Base-by-base conservation (phyloP, 2,113 vertebrate species). In the Orthonyx spaldingii region DNA sequence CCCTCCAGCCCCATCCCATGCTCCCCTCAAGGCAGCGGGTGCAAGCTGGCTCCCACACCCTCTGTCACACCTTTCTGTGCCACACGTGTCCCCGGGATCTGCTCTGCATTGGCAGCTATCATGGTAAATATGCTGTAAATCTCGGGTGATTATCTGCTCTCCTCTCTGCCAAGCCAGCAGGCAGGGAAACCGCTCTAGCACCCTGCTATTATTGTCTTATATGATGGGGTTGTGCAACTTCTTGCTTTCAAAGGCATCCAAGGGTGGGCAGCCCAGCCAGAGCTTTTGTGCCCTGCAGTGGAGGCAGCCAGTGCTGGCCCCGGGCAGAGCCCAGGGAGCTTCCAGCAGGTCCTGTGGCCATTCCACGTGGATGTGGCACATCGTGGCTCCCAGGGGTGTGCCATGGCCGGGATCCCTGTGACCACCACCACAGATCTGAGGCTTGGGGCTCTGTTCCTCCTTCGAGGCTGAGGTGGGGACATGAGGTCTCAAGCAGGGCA, bases 401-500 rank as follows among this genome's bases (percentile, higher is more conserved):
- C n/a, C n/a, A 7, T 14, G 39, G 37, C 13, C 0, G 0, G 47
- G 21, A 46, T 33, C 20, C 16, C 21, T 52, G 44, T 44, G 61
- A 53, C 30, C 23, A 7, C 37, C 33, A 3, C 12, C 39, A 7
- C 21, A 22, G 49, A 1, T 10, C 10, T 64, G 50, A 63, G 37
- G 30, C 11, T 4, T 46, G 50, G 59, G 53, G 17, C 10, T 81
- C 39, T 49, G 60, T 3, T 61, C 14, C 37, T 68, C 4, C 41
- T 50, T 26, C 0, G 0, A 22, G 53, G 63, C 37, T 17, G 68
- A 72, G 35, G 7, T 13, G 49, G 37, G 49, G 26, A 61, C 16
- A 3, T 0, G 6, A 24, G 17, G 11, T 35, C 7, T 63, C 0
- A 0, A 2, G 18, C 27, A 10, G 39, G 39, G 16, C 23, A 68